These are phyloP conservation scores for Pomatorhinus ruficollis DNA, from an alignment of 2,113 vertebrate genomes.

Conservation along the genomic window DNA sequence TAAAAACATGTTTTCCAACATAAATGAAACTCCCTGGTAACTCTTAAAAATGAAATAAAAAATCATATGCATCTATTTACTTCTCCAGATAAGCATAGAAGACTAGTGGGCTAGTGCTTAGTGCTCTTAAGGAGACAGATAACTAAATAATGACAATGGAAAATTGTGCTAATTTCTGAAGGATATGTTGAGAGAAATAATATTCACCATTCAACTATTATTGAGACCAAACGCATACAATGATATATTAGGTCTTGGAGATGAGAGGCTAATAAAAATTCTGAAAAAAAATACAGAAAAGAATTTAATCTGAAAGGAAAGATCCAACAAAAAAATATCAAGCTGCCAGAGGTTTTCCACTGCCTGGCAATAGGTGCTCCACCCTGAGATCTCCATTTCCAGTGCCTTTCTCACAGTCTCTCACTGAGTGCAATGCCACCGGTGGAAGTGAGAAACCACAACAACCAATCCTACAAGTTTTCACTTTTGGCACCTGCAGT, in stretches of 20 bases:
- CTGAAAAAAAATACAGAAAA: background rate
- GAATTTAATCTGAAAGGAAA: background rate
- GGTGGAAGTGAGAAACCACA: background rate
- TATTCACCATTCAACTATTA: background rate
- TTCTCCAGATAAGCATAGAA: background rate
- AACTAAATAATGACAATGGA: background rate
- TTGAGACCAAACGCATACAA: background rate
- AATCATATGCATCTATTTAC: background rate
- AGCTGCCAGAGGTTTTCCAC: background rate
- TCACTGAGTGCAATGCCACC: rapidly evolving
- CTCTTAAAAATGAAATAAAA: background rate
- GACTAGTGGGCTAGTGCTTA: background rate
- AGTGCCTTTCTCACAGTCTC: background rate
- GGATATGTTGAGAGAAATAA: background rate
- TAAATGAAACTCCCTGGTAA: background rate
- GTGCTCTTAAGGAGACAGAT: background rate
- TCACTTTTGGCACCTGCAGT: background rate
- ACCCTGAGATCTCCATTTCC: background rate
- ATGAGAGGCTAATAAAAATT: background rate
- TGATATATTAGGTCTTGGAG: background rate
- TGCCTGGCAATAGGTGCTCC: background rate
- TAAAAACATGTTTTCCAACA: background rate
- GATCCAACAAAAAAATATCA: background rate
- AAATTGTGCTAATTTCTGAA: background rate
- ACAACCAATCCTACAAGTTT: background rate